Evolutionary conservation across 2,113 vertebrate genomes (phyloP), one percentile per base, ranked within the genome.

Genomic region (Ochotona curzoniae): DNA sequence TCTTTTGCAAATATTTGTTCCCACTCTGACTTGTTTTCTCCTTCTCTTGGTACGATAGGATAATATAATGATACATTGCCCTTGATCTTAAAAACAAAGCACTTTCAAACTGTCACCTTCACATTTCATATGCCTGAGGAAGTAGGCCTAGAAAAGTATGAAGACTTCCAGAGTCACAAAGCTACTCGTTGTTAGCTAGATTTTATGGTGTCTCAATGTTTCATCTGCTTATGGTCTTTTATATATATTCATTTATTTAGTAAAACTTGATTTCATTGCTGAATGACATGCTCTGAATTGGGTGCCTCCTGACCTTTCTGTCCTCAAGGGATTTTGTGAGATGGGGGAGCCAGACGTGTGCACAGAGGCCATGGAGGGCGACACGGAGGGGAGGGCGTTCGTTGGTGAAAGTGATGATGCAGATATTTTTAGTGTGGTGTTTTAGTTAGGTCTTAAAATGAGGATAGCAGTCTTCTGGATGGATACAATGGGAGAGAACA

Each of bases 141-240:
- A 73, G 60, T 35, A 86, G 6, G 32, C 32, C 54, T 18, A 49
- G 63, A 51, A 54, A 30, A 61, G 23, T 63, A 38, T n/a, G 71
- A 71, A 38, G 63, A 38, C 54, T 54, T 25, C 57, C 87, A 67
- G 17, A 87, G 82, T 83, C 76, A 83, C n/a, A 47, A 9, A 83
- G 64, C 54, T 86, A 30, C 75, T 80, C 20, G 64, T 30, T 85
- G 32, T 86, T 76, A 89, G 51, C 88, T 12, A 54, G 86, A 74
- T 80, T 83, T 83, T 92, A 79, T 90, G 82, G 86, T 30, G 38
- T 63, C 21, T 80, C 28, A 57, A 49, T 75, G 66, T 70, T 81
- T 93, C 12, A 83, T 80, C 30, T 69, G 21, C 28, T 76, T 70
- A 9, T 49, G 60, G 78, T 66, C 69, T 80, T 91, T 51, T 21